These are phyloP conservation scores for Minunthozetes semirufus DNA, from an alignment of 2,888 invertebrate species.

Conservation along the genomic window DNA sequence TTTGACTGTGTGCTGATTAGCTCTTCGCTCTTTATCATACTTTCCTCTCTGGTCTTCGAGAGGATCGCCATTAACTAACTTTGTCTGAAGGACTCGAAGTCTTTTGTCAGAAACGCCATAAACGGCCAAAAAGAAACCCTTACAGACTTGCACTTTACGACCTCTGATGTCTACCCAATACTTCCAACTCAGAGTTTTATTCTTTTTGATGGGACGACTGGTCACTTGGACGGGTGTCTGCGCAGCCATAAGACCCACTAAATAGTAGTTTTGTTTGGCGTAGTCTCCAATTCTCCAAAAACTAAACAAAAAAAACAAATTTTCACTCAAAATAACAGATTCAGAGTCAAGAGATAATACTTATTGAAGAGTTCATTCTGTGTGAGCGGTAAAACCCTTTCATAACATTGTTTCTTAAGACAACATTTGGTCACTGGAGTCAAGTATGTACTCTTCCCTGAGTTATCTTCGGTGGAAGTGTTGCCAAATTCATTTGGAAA, in stretches of 20 bases:
- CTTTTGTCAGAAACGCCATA: conserved; percentile 29
- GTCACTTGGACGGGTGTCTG: conserved; percentile 12
- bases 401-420: conserved; percentile 24
- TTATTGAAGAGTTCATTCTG: conserved; percentile 23
- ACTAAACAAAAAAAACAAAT: background rate
- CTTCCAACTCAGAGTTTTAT: conserved; percentile 25
- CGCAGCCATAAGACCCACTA: conserved; percentile 21
- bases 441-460: background rate
- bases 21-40: conserved; percentile 2
- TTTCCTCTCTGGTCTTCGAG: conserved; percentile 18
- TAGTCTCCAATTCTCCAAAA: conserved; percentile 29
- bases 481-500: background rate
- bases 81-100: conserved; percentile 20
- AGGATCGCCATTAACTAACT: conserved; percentile 23
- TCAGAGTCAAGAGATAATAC: background rate
- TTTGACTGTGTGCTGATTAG: conserved; percentile 19
- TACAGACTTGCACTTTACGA: conserved; percentile 12
- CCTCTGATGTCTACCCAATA: conserved; percentile 23
- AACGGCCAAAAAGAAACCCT: conserved; percentile 25
- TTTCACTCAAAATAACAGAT: background rate
- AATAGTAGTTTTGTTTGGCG: conserved; percentile 26
- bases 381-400: background rate
- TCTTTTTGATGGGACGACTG: background rate
- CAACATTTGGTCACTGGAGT: conserved; percentile 27
- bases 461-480: background rate